Base-by-base conservation (phyloP, 1,140 invertebrate genomes). In the Cotesia vestalis region DNA sequence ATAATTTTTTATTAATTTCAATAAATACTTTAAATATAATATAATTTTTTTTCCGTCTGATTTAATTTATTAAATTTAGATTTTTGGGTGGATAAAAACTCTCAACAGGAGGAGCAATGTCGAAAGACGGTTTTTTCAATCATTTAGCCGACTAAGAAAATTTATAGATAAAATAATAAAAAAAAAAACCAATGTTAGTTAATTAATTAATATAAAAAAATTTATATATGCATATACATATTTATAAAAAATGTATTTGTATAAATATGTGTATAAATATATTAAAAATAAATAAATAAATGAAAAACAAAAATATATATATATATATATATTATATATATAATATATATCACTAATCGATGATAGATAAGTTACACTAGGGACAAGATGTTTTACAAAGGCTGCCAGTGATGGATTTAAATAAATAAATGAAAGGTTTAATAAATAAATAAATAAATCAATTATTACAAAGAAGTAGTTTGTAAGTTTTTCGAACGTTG, bases 401-500 rank as follows among this genome's bases (percentile, higher is more conserved):
- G 60, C 40, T 46, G 40, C 40, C 40, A 46, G 40, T 34, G 17
- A 34, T 12, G 11, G n/a, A 36, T 12, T 61, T 20, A 61, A 61
- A 27, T 4, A 34, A 61, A 61, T 20, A 34, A 66, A 34, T 14
- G 60, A 35, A 62, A n/a, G 35, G 35, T 27, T 36, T 17, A 36
- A 62, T 46, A 46, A 27, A 27, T 27, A 46, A 27, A 27, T 27
- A 59, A 59, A 59, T 59, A 59, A 66, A 53, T 53, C 35, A 51
- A 51, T n/a, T 20, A 36, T 51, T 36, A 64, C 14, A 66, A 40
- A 38, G 9, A 66, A 46, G 20, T 66, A 66, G 46, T 34, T 17
- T 57, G 34, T 72, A 72, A 72, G 70, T 72, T 72, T 66, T 72
- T 72, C 63, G 70, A 72, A 66, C 70, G 70, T 72, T 72, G 70